Percentiles rank a stretch among this genome's conserved stretches.
Conservation (phyloP, 2,797 vertebrate genomes). For the Petrocephalus sullivani region DNA sequence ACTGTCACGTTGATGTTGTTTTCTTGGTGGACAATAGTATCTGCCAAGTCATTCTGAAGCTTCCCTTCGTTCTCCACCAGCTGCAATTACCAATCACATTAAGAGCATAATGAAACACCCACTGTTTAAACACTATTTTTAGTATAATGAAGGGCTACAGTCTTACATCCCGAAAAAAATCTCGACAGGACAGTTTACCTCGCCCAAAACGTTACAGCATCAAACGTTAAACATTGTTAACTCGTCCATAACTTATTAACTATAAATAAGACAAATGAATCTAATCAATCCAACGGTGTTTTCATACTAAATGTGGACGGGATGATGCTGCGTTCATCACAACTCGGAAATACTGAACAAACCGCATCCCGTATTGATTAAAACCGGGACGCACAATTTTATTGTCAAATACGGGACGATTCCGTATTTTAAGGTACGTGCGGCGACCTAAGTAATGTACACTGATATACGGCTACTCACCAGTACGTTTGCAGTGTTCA, state of each 20-base stretch:
- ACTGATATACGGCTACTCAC: slow-evolving; percentile 1
- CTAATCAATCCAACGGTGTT: too few relatives aligned
- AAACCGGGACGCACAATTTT: too few relatives aligned
- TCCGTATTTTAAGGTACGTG: too few relatives aligned
- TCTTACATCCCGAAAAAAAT: background rate
- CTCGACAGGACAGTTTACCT: background rate
- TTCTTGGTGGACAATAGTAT: slow-evolving; percentile 7
- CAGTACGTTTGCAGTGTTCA: slow-evolving; percentile 22
- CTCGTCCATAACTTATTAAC: too few relatives aligned
- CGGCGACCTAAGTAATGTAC: too few relatives aligned
- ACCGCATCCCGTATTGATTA: too few relatives aligned
- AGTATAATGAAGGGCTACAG: background rate
- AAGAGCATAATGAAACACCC: background rate
- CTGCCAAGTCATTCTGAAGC: slow-evolving; percentile 13
- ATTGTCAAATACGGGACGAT: too few relatives aligned
- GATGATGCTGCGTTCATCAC: too few relatives aligned
- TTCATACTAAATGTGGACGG: too few relatives aligned
- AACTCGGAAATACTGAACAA: too few relatives aligned
- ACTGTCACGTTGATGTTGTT: background rate
- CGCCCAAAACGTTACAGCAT: background rate
- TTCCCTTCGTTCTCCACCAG: slow-evolving; percentile 16
- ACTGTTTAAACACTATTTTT: background rate
- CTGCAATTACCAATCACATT: background rate
- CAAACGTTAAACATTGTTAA: too few relatives aligned
- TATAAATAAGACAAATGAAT: too few relatives aligned